Evolutionary conservation across 1,140 invertebrate genomes (phyloP).

Genomic region (Pachypeltis micranthus): DNA sequence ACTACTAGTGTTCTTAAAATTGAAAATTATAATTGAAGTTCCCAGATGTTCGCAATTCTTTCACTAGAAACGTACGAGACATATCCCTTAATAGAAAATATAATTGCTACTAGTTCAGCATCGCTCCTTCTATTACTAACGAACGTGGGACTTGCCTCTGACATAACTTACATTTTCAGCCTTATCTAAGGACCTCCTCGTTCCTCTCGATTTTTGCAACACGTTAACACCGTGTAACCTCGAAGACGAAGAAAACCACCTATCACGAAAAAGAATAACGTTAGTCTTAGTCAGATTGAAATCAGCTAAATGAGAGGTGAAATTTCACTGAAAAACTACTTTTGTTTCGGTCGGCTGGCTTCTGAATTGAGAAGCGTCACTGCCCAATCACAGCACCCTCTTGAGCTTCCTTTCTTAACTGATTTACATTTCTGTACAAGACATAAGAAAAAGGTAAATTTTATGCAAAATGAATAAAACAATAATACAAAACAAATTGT

Average conservation of each 20-base stretch:
- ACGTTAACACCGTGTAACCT: background rate
- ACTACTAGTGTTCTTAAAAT: too few relatives aligned
- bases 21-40: too few relatives aligned
- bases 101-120: too few relatives aligned
- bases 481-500: background rate
- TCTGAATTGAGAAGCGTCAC: background rate
- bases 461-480: background rate
- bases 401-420: slow-evolving; percentile 10
- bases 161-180: background rate
- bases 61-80: too few relatives aligned
- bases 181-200: background rate
- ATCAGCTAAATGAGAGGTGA: background rate
- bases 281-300: slow-evolving; percentile 10
- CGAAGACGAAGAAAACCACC: background rate
- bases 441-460: slow-evolving; percentile 11
- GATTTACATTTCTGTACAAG: slow-evolving; percentile 4
- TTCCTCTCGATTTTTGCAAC: slow-evolving; percentile 14
- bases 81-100: too few relatives aligned
- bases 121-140: background rate
- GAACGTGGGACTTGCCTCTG: background rate
- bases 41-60: too few relatives aligned
- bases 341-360: slow-evolving; percentile 12
- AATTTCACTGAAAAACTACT: slow-evolving; percentile 15
- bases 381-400: slow-evolving; percentile 5
- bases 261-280: background rate